phyloP scores from a whole-genome alignment of 2,113 vertebrate genomes.

The Tetrao urogallus region DNA sequence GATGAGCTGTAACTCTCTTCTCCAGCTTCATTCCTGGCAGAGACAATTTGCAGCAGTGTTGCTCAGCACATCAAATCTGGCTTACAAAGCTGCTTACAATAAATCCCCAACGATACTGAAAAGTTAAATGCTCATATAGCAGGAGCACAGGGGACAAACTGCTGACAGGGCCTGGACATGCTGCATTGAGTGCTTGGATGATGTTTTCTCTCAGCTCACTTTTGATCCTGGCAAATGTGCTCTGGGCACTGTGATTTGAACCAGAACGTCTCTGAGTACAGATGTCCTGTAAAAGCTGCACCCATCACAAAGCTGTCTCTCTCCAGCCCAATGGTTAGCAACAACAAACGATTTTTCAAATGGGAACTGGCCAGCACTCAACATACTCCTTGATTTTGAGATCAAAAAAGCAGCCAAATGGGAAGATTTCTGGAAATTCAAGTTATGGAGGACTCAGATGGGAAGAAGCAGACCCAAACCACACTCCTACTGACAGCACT shows the following conservation, averaged over 20 bases:
- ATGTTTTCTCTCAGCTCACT: not conserved
- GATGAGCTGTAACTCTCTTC: not conserved
- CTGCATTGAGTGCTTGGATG: not conserved
- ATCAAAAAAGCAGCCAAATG: not conserved
- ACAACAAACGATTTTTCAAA: constrained; percentile 12
- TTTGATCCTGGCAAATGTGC: not conserved
- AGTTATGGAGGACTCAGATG: not conserved
- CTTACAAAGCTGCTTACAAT: constrained; percentile 24
- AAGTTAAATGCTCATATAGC: not conserved
- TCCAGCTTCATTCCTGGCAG: constrained; percentile 30
- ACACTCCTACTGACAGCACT: not conserved
- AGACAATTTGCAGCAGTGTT: not conserved
- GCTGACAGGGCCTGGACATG: not conserved
- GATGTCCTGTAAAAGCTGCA: constrained; percentile 5
- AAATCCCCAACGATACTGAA: constrained; percentile 3
- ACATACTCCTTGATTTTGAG: not conserved
- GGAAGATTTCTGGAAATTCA: not conserved
- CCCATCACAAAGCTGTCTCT: not conserved
- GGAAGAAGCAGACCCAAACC: not conserved
- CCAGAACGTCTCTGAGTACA: not conserved
- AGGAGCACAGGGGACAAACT: rapidly evolving
- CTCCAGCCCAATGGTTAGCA: not conserved
- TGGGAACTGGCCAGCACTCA: constrained; percentile 18
- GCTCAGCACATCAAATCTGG: not conserved
- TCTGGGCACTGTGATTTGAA: not conserved